A percentile compares a stretch with the other conserved stretches of the same genome.
Conservation (phyloP, 53 echinoderm and acorn worm species). For the Actinopyga echinites region DNA sequence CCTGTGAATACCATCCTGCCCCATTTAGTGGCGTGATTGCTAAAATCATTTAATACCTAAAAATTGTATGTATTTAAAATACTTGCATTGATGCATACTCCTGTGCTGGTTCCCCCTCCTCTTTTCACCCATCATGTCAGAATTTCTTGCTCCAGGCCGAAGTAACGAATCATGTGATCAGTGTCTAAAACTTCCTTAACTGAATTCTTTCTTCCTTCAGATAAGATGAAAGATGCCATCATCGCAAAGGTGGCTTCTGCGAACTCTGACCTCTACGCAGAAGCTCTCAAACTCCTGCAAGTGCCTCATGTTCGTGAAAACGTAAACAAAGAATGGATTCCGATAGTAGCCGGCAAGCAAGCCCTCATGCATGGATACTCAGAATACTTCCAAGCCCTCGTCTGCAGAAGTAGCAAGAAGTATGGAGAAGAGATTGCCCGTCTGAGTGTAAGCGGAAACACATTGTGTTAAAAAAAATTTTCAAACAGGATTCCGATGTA, state of each 20-base stretch:
- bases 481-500: too few species aligned
- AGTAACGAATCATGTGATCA: too few species aligned
- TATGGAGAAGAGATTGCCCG: slow-evolving; percentile 85
- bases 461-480: too few species aligned
- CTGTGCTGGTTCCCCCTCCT: too few species aligned
- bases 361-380: slow-evolving; percentile 76
- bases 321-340: slow-evolving; percentile 86
- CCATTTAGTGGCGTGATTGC: too few species aligned
- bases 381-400: slow-evolving; percentile 77
- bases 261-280: slow-evolving; percentile 72
- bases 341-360: slow-evolving; percentile 71
- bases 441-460: slow-evolving; percentile 61
- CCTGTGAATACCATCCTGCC: too few species aligned
- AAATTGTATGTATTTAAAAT: too few species aligned
- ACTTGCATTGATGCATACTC: too few species aligned
- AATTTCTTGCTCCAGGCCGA: too few species aligned
- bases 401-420: slow-evolving; percentile 58
- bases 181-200: too few species aligned
- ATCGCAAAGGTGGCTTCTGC: slow-evolving; percentile 80
- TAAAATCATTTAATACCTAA: too few species aligned
- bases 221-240: slow-evolving; percentile 88
- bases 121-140: too few species aligned
- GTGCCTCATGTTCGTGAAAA: slow-evolving; percentile 43
- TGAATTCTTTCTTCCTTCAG: slow-evolving; percentile 31
- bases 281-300: slow-evolving; percentile 63